Base-by-base conservation (phyloP, 53 echinoderm and acorn worm species). In the Hippasteria phrygiana region DNA sequence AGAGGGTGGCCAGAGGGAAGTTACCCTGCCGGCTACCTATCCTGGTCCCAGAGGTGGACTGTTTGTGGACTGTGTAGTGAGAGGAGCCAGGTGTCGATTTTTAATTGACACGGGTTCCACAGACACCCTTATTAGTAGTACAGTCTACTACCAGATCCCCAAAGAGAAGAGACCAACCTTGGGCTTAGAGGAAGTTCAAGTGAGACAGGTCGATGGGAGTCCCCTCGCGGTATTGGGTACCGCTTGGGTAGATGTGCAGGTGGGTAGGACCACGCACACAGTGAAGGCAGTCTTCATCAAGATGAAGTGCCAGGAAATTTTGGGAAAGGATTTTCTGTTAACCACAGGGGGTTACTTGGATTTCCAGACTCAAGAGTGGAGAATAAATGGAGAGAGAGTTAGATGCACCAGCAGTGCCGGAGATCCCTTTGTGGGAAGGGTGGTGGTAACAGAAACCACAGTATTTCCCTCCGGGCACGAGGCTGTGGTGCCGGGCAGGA, bases 191-290 rank as follows among this genome's bases (percentile, higher is more conserved):
- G 32, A 67, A 6, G 69, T 67, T 35, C 36, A 6, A 32, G 32
- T 67, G 17, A 67, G 69, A 67, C 69, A 67, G 69, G 69, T 67
- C 6, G 69, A 67, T 67, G 69, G 69, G 4, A 67, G 69, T 67
- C 36, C 34, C 69, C 69, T 67, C 17, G 69, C 69, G 33, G 69
- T 67, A 5, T 32, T 31, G 29, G 69, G 69, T 35, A 17, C 69
- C 33, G 69, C 69, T 31, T 67, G 69, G 69, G 69, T 67, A 35
- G 69, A 67, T 31, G 69, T 67, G 69, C 69, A 67, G 36, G 36
- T 67, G 4, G 69, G 69, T 31, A 67, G 29, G 17, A 67, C 69
- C 4, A 67, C 69, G 69, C 36, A 67, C 69, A 28, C 31, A 31
- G 34, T 67, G 7, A 67, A 67, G 69, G 69, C 69, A 67, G 36